Conservation (phyloP, 2,888 invertebrate genomes). For the Saturnia pavonia region DNA sequence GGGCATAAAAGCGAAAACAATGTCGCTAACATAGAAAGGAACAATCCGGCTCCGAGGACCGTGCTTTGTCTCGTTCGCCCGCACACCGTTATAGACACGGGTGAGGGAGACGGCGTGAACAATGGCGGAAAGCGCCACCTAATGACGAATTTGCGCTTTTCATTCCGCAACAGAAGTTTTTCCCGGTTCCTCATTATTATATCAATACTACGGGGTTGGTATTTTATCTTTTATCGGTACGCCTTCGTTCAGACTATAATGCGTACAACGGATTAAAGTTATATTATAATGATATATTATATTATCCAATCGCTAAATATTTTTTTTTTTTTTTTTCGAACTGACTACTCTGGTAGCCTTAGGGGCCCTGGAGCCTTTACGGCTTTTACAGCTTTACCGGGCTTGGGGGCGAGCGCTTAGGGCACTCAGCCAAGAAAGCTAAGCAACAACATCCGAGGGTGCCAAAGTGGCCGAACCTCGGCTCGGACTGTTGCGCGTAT, state of each 20-base stretch:
- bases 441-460: too few relatives aligned
- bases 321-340: neutral
- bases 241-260: constrained; percentile 64
- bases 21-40: constrained; percentile 82
- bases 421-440: too few relatives aligned
- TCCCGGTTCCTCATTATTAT: constrained; percentile 80
- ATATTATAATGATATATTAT: constrained; percentile 29
- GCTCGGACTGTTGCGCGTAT: too few relatives aligned
- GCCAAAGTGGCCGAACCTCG: too few relatives aligned
- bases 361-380: too few relatives aligned
- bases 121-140: constrained; percentile 80
- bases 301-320: constrained; percentile 13
- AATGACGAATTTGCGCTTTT: constrained; percentile 83
- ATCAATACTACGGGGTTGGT: constrained; percentile 76
- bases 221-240: constrained; percentile 65
- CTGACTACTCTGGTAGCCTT: too few relatives aligned
- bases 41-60: constrained; percentile 79
- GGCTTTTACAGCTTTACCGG: too few relatives aligned
- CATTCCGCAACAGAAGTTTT: constrained; percentile 82
- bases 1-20: constrained; percentile 81
- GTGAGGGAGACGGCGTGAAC: constrained; percentile 61
- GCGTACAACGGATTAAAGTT: constrained; percentile 52
- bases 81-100: constrained; percentile 34
- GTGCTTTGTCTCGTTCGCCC: constrained; percentile 63
- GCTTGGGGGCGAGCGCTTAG: too few relatives aligned